Evolutionary conservation across 2,797 vertebrate species (phyloP).

Genomic region (Poecilia wingei): DNA sequence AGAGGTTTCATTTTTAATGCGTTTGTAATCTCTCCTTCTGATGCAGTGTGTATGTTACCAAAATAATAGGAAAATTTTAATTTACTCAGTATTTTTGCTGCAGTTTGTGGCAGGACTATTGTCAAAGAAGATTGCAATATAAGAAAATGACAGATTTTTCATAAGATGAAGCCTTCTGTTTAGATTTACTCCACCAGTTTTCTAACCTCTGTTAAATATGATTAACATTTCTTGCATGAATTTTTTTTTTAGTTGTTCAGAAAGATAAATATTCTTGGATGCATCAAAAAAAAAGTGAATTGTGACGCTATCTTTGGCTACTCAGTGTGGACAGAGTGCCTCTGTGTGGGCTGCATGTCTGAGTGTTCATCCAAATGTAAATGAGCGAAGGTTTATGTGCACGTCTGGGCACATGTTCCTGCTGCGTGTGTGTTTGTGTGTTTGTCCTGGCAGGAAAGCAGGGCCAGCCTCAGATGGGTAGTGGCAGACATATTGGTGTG

Average conservation of each 20-base stretch:
- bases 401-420: conserved; percentile 51
- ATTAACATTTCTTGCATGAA: background rate
- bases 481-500: conserved; percentile 85
- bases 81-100: conserved; percentile 24
- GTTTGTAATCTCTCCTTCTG: conserved; percentile 53
- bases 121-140: background rate
- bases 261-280: conserved; percentile 41
- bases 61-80: conserved; percentile 42
- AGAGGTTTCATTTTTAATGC: conserved; percentile 39
- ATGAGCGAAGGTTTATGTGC: conserved; percentile 59
- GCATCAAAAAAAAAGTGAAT: conserved; percentile 69
- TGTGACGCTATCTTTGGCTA: conserved; percentile 75
- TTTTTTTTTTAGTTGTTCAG: conserved; percentile 34
- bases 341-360: conserved; percentile 49
- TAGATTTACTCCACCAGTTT: background rate
- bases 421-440: conserved; percentile 57
- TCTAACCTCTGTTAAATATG: background rate
- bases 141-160: background rate
- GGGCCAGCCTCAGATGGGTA: conserved; percentile 73
- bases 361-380: conserved; percentile 61
- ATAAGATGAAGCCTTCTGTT: background rate
- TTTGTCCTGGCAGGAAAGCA: conserved; percentile 68
- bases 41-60: conserved; percentile 45
- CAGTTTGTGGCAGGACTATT: background rate
- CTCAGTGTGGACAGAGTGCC: conserved; percentile 46